Conservation (phyloP, 2,113 vertebrate species). For the Corvus hawaiiensis region DNA sequence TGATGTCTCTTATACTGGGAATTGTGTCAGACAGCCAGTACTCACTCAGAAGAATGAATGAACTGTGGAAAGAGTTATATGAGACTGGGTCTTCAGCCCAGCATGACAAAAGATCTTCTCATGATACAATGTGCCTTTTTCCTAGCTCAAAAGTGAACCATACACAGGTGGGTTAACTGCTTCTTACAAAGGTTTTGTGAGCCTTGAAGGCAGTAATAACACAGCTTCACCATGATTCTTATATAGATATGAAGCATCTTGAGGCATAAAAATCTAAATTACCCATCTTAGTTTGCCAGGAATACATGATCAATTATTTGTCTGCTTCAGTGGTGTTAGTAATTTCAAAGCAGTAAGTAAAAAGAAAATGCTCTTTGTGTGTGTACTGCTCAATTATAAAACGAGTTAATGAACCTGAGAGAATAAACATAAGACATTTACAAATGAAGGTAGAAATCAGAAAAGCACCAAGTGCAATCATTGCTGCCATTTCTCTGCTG, state of each 20-base stretch:
- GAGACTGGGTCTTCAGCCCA: not conserved
- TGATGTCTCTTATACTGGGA: not conserved
- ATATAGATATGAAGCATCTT: not conserved
- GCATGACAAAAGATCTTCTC: not conserved
- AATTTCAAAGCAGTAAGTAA: not conserved
- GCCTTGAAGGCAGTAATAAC: not conserved
- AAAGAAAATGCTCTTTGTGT: not conserved
- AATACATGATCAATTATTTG: not conserved
- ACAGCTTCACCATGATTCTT: not conserved
- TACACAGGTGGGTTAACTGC: not conserved
- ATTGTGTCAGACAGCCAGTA: not conserved
- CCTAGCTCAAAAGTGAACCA: not conserved
- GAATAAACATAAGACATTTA: not conserved
- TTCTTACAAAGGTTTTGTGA: not conserved
- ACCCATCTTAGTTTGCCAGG: not conserved
- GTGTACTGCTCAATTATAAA: not conserved
- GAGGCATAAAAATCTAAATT: not conserved
- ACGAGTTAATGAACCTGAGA: not conserved
- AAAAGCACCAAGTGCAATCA: not conserved
- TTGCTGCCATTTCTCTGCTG: not conserved
- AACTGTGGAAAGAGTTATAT: not conserved
- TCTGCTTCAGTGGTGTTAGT: not conserved
- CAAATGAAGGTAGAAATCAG: not conserved
- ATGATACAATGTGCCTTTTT: not conserved
- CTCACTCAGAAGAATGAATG: not conserved